Base-by-base conservation (phyloP, 2,113 vertebrate genomes). In the Callopanchax toddi region DNA sequence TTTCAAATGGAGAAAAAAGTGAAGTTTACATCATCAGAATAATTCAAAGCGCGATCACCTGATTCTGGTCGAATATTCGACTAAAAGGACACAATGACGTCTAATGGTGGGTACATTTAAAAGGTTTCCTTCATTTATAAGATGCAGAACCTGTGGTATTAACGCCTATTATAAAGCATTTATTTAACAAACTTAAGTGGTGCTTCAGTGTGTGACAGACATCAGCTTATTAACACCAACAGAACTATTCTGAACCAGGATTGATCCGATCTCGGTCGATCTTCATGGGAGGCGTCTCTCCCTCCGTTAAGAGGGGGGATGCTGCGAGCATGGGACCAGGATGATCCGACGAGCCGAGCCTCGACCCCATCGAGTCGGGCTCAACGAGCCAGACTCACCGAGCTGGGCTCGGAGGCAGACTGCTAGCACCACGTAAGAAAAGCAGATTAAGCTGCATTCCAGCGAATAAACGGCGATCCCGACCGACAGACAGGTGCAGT, bases 401-500 rank as follows among this genome's bases (percentile, higher is more conserved):
- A 32, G 29, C 29, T 32, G 29, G 29, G 51, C 3, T 51, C 17
- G 36, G 17, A 25, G 42, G 23, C 42, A 44, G 42, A 16, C 51
- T 51, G 55, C 60, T 50, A 62, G 61, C 72, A 69, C 74, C 59
- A 43, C 5, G 56, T 50, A 36, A 8, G 22, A 20, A 13, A 54
- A 55, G 77, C 66, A 64, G 75, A 45, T 63, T 68, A 5, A 61
- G 71, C 71, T 71, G 69, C 79, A 78, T 84, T 80, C 74, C 82
- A 37, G 36, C 12, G 11, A 37, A 18, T n/a, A 44, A 44, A 10
- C 40, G 53, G 61, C 25, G 5, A 71, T 67, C 22, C 15, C 52
- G 53, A 62, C 76, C 78, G 86, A 85, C 86, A 88, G 86, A 85
- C 86, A 88, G 84, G 86, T 88, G 86, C 84, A 79, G 34, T 77